A percentile compares a stretch with the other conserved stretches of the same genome.
Conservation (phyloP, 2,113 vertebrate genomes). For the Polypterus senegalus region DNA sequence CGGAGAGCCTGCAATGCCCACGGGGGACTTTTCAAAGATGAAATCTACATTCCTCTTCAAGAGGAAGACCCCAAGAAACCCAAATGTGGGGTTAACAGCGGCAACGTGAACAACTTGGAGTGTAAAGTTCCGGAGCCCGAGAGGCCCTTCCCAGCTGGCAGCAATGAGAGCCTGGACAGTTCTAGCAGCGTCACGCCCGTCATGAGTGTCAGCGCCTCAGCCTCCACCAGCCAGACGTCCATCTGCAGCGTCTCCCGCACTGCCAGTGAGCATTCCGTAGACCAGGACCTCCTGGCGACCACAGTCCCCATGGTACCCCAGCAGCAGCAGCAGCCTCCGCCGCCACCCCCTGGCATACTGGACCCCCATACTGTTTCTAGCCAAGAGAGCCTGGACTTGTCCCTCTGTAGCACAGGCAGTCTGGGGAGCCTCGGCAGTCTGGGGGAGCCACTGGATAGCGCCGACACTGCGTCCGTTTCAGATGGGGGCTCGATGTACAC, state of each 20-base stretch:
- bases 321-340: conserved; percentile 24
- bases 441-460: conserved; percentile 71
- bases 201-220: conserved; percentile 76
- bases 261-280: conserved; percentile 68
- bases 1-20: conserved; percentile 87
- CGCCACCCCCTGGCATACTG: conserved; percentile 31
- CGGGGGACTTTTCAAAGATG: conserved; percentile 86
- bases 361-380: conserved; percentile 80
- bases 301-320: conserved; percentile 50
- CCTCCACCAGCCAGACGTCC: conserved; percentile 85
- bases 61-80: conserved; percentile 71
- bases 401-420: conserved; percentile 85
- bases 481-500: conserved; percentile 81
- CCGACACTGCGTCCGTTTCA: conserved; percentile 60
- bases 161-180: conserved; percentile 72
- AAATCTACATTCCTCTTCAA: conserved; percentile 88
- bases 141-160: conserved; percentile 43
- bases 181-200: conserved; percentile 82
- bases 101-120: conserved; percentile 36
- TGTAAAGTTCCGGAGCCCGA: conserved; percentile 53
- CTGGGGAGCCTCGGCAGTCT: conserved; percentile 85
- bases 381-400: conserved; percentile 89
- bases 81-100: conserved; percentile 57
- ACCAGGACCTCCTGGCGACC: conserved; percentile 57
- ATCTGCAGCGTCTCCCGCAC: conserved; percentile 82